Evolutionary conservation across 1,140 invertebrate genomes (phyloP), one percentile per base, ranked within the genome.

Genomic region (Reticulitermes speratus): DNA sequence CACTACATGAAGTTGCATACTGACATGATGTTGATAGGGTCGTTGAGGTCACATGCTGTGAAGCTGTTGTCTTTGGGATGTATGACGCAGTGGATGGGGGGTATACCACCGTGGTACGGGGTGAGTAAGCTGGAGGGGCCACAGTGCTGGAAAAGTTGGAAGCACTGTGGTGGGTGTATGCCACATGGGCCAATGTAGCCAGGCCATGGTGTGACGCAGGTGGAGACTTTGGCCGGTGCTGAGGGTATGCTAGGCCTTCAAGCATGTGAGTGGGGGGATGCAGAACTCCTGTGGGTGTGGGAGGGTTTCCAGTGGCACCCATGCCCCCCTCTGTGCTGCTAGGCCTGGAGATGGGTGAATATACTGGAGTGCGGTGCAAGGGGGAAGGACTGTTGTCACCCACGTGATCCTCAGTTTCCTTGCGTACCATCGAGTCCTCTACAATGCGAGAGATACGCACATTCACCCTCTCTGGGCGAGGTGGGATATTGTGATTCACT

Each of bases 301-400:
- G 82, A 7, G 87, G 82, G 84, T 92, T 86, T 44, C 83, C 83
- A 7, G 55, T 12, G 12, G 85, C 23, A 14, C 88, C 88, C 85
- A 23, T 16, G 25, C 55, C 90, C 14, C 93, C 94, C 87, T 95
- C 94, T 14, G 93, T 91, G 88, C 93, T 94, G 85, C 92, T 93
- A 1, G 94, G 95, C 87, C 95, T 92, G 30, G 95, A 95, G 87
- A 96, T 95, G 7, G 95, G 94, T 87, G 95, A 96, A 87, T 94
- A 95, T n/a, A 91, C 90, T 87, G 90, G 90, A 83, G 90, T 88
- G 48, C 88, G 87, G 48, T 83, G 86, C 23, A 84, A 30, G 0
- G 86, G 86, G 16, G 86, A 86, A 6, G 86, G 86, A 69, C 82
- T 81, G 38, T 38, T 85, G n/a, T 38, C 84, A 45, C 83, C 83